phyloP scores from a whole-genome alignment of 2,888 invertebrate species.

The Harmothoe impar region DNA sequence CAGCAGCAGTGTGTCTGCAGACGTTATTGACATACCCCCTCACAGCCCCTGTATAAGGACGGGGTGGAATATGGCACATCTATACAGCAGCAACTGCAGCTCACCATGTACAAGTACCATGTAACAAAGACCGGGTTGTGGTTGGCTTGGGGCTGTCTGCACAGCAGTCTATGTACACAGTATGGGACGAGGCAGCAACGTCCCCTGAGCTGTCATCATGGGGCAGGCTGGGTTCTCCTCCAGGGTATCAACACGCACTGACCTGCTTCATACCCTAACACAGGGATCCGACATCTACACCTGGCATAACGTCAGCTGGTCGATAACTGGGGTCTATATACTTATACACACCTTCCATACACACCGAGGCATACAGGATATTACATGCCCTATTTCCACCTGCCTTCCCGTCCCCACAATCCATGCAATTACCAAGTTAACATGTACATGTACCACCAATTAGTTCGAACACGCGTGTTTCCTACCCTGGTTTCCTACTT shows the following conservation, averaged over 20 bases:
- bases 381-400: not conserved
- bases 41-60: too few relatives aligned
- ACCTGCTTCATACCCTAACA: not conserved
- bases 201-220: slow-evolving; percentile 13
- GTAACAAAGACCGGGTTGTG: not conserved
- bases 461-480: not conserved
- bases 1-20: too few relatives aligned
- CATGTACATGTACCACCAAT: not conserved
- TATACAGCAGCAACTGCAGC: not conserved
- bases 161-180: not conserved
- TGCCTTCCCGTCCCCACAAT: not conserved
- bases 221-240: not conserved
- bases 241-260: not conserved
- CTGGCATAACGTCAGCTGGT: not conserved
- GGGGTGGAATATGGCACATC: not conserved
- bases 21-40: too few relatives aligned
- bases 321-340: not conserved
- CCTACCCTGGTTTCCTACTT: too few relatives aligned
- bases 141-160: not conserved
- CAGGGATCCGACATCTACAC: not conserved
- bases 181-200: not conserved
- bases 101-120: too few relatives aligned
- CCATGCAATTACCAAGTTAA: not conserved
- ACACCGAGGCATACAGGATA: not conserved
- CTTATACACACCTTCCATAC: too few relatives aligned